A percentile compares a stretch with the other conserved stretches of the same genome.
Conservation (phyloP, 1,140 invertebrate species). For the Ceratina calcarata region DNA sequence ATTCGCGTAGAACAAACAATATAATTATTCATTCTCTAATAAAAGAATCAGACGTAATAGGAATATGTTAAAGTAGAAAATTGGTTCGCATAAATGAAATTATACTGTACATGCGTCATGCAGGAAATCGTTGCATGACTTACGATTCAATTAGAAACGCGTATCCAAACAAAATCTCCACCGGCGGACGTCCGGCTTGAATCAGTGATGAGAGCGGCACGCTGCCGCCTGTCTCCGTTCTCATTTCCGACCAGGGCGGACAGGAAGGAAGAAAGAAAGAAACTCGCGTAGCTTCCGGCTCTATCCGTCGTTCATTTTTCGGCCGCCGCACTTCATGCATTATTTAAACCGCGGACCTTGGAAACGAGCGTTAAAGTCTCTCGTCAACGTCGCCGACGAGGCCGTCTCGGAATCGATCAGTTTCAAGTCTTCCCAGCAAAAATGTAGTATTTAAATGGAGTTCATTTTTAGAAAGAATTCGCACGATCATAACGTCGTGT, state of each 20-base stretch:
- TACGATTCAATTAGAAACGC: constrained; percentile 41
- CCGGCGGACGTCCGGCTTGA: constrained; percentile 68
- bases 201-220: constrained; percentile 70
- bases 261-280: constrained; percentile 41
- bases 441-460: neutral
- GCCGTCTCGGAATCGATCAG: constrained; percentile 11
- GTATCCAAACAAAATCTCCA: constrained; percentile 33
- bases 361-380: constrained; percentile 65
- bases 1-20: no score
- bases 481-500: neutral
- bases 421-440: neutral
- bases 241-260: constrained; percentile 71
- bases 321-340: constrained; percentile 60
- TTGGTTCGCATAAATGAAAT: no score
- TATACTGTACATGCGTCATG: no score
- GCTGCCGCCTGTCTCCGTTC: constrained; percentile 68
- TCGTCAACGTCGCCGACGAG: constrained; percentile 4
- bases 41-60: no score
- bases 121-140: constrained; percentile 17
- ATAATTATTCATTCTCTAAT: no score
- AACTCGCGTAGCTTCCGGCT: constrained; percentile 61
- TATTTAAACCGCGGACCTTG: constrained; percentile 69
- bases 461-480: neutral
- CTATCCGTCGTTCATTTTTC: constrained; percentile 67
- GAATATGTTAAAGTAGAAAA: no score